These are phyloP conservation scores for Volucella zonaria DNA, from an alignment of 2,888 invertebrate species.

Conservation along the genomic window DNA sequence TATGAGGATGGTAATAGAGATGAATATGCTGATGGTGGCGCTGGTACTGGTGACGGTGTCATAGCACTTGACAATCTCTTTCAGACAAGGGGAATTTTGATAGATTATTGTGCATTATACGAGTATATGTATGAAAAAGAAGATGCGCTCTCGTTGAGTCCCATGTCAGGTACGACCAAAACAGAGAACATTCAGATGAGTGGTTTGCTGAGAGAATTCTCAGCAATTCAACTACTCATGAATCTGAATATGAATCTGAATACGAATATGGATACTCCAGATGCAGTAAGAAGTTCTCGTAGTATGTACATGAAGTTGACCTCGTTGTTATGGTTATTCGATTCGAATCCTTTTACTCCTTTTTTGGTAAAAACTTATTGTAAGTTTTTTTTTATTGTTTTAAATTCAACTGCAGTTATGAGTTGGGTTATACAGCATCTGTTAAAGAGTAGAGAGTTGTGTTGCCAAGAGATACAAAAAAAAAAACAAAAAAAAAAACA, in stretches of 20 bases:
- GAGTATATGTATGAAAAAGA: not conserved
- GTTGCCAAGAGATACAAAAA: constrained; percentile 9
- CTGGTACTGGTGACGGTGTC: constrained; percentile 6
- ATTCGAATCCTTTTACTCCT: constrained; percentile 48
- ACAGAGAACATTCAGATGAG: constrained; percentile 35
- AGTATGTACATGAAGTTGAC: constrained; percentile 49
- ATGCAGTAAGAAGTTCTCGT: constrained; percentile 24
- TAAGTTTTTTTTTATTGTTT: constrained; percentile 15
- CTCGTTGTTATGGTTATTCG: constrained; percentile 69
- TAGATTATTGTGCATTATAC: constrained; percentile 37
- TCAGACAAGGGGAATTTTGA: constrained; percentile 51
- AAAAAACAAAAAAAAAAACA: not conserved
- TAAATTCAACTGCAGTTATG: constrained; percentile 29
- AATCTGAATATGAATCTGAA: too few species aligned
- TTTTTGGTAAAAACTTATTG: not conserved
- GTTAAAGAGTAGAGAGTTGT: constrained; percentile 41
- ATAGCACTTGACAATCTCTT: constrained; percentile 40
- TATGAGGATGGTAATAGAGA: constrained; percentile 49
- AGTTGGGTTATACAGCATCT: constrained; percentile 41
- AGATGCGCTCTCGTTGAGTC: constrained; percentile 39
- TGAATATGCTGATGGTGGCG: constrained; percentile 29
- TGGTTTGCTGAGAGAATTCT: constrained; percentile 45
- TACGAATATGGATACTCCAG: not conserved
- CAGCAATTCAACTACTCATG: constrained; percentile 37
- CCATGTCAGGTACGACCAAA: constrained; percentile 58